Evolutionary conservation across 1,140 invertebrate species (phyloP), one percentile per base, ranked within the genome.

Genomic region (Drosophila bipectinata): DNA sequence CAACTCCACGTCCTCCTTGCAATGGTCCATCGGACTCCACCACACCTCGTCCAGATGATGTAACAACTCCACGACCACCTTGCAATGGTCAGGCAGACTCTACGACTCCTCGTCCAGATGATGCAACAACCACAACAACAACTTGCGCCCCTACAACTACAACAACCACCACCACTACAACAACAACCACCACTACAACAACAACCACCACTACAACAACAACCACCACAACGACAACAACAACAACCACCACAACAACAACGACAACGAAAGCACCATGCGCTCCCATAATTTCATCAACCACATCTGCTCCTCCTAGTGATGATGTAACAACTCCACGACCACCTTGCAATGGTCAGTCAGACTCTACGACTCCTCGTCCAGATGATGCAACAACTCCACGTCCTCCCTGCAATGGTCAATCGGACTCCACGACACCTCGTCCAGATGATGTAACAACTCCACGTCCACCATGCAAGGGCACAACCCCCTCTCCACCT

Each of bases 141-240:
- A 37, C 34, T n/a, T n/a, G 10, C 12, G 10, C 34, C 2, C 10
- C 34, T 3, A 37, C 10, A 1, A 39, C 58, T 0, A 60, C 77
- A 0, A 61, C 60, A 0, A 68, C 62, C 0, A 52, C 60, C 0
- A 62, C 69, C 0, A 62, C 69, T 0, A 74, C 63, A 0, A 55
- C 64, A 0, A 58, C 59, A 0, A 59, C 72, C 0, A 57, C 41
- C 0, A 51, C 59, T 0, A 56, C 58, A 0, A 55, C 61, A 1
- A 62, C 67, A 14, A 52, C 60, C 1, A 59, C 72, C 0, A 59
- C 53, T 0, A 71, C 61, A 1, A 54, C 53, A 0, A 45, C 61
- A 0, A 62, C 34, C 0, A 37, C 34, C 3, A 37, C 34, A 37
- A 37, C 34, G 0, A 37, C 34, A 3, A 37, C 26, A 0, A 54